These are phyloP conservation scores for Lepetodrilus schrolli DNA, from an alignment of 2,888 invertebrate genomes.

Conservation along the genomic window DNA sequence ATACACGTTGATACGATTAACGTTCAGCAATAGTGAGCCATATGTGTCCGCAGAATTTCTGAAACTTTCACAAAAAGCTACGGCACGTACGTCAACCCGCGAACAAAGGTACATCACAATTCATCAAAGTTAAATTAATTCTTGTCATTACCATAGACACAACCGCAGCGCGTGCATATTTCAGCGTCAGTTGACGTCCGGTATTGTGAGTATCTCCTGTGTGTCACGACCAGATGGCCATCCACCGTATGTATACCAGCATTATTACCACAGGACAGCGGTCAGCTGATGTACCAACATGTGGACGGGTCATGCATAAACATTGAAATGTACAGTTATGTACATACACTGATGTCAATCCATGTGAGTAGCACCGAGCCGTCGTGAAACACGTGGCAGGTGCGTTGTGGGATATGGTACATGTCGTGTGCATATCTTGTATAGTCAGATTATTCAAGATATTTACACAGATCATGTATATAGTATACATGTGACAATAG, in stretches of 20 bases:
- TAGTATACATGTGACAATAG: no score
- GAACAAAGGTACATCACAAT: background rate
- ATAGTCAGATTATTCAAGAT: no score
- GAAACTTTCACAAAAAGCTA: background rate
- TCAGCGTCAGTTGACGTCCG: background rate
- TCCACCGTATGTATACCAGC: background rate
- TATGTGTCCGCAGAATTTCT: background rate
- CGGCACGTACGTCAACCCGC: background rate
- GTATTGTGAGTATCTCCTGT: background rate
- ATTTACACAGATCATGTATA: no score
- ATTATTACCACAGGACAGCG: background rate
- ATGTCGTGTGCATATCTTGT: no score
- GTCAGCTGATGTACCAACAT: background rate
- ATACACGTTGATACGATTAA: no score
- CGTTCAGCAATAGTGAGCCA: no score
- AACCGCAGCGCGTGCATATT: background rate
- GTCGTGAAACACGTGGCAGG: no score
- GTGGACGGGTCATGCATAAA: background rate
- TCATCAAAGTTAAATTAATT: background rate
- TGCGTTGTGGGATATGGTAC: no score
- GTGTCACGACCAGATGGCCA: background rate
- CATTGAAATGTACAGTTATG: no score
- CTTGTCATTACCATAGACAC: background rate
- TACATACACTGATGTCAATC: no score
- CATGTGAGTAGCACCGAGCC: no score